phyloP scores from a whole-genome alignment of 53 echinoderm and acorn worm species.

The Henricia sp. region DNA sequence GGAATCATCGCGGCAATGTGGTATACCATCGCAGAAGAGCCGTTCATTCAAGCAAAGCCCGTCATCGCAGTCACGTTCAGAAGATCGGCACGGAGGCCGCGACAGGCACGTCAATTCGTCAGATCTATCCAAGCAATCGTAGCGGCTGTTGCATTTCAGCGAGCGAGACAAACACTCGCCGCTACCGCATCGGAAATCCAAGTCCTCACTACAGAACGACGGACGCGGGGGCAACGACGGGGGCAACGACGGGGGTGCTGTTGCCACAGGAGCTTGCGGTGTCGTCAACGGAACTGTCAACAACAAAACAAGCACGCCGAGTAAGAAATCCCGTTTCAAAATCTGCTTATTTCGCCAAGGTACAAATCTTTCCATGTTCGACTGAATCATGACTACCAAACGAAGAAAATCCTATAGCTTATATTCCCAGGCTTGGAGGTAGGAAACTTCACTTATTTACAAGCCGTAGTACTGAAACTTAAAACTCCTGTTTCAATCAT shows the following conservation, averaged over 20 bases:
- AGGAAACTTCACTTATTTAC: neutral
- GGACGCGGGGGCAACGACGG: neutral
- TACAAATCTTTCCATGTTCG: no score
- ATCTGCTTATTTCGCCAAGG: no score
- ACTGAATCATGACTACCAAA: no score
- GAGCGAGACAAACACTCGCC: slow-evolving; percentile 45
- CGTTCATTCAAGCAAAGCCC: slow-evolving; percentile 2
- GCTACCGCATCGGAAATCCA: slow-evolving; percentile 38
- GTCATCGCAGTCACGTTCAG: slow-evolving; percentile 20
- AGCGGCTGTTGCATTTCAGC: slow-evolving; percentile 49
- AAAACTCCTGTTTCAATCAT: neutral
- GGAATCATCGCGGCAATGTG: slow-evolving; percentile 39
- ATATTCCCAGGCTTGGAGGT: neutral
- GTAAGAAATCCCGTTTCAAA: neutral
- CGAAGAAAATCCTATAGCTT: neutral
- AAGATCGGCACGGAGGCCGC: neutral
- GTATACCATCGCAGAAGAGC: slow-evolving; percentile 40
- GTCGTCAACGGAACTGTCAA: slow-evolving; percentile 2
- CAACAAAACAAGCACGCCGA: neutral
- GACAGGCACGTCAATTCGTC: slow-evolving; percentile 62
- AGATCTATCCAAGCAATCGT: slow-evolving; percentile 61
- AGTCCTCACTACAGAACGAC: slow-evolving; percentile 20
- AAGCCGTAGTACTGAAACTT: neutral
- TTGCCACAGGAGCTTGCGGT: neutral
- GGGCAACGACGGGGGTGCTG: neutral